A percentile compares a stretch with the other conserved stretches of the same genome.
These are phyloP conservation scores for Callosobruchus maculatus DNA, from an alignment of 2,888 invertebrate genomes.

Conservation along the genomic window DNA sequence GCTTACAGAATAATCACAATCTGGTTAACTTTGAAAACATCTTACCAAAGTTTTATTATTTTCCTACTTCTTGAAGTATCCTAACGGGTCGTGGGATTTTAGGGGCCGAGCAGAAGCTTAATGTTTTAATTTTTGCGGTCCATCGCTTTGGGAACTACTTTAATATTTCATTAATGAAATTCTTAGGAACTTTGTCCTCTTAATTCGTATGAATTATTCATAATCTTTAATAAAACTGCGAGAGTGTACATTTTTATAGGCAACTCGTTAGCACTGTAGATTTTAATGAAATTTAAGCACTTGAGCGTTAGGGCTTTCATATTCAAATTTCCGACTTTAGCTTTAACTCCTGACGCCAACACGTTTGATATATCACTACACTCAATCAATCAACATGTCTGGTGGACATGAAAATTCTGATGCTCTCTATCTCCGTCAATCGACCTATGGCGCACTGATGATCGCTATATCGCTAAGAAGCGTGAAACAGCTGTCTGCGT, in stretches of 20 bases:
- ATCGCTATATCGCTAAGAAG: too few relatives aligned
- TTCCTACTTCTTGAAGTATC: neutral
- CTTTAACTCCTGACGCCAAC: too few relatives aligned
- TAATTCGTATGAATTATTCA: slow-evolving; percentile 34
- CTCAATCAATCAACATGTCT: too few relatives aligned
- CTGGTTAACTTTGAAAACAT: neutral
- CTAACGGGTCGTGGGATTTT: neutral
- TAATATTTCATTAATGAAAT: slow-evolving; percentile 35
- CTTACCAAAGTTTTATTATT: neutral
- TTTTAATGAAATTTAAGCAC: slow-evolving; percentile 20
- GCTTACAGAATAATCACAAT: too few relatives aligned
- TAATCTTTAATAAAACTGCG: slow-evolving; percentile 21
- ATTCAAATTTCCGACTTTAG: slow-evolving; percentile 12
- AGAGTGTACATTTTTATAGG: slow-evolving; percentile 27
- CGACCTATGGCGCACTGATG: too few relatives aligned
- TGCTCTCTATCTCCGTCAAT: too few relatives aligned
- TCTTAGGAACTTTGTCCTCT: slow-evolving; percentile 31
- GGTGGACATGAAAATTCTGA: too few relatives aligned
- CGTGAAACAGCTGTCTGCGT: too few relatives aligned
- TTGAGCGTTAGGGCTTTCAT: slow-evolving; percentile 9
- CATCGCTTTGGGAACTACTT: slow-evolving; percentile 27
- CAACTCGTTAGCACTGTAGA: slow-evolving; percentile 19
- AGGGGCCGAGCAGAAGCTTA: slow-evolving; percentile 13
- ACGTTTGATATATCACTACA: too few relatives aligned
- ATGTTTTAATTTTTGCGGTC: slow-evolving; percentile 30